phyloP scores from a whole-genome alignment of 2,888 invertebrate species.

The Bellardia pandia region DNA sequence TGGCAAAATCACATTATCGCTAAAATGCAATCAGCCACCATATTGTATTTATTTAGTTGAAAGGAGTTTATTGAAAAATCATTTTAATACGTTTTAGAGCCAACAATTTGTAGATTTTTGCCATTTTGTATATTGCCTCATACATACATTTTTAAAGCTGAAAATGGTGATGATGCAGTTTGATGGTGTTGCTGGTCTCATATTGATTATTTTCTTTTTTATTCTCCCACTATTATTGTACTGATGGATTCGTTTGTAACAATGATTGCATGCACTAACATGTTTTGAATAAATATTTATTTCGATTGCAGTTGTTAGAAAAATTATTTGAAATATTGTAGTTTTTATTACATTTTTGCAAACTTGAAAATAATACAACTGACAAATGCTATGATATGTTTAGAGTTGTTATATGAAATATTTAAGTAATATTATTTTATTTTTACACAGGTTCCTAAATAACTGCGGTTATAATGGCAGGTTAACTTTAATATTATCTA shows the following conservation, averaged over 20 bases:
- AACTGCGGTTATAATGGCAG: neutral
- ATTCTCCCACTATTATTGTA: neutral
- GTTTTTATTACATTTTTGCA: neutral
- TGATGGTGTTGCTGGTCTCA: neutral
- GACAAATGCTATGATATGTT: neutral
- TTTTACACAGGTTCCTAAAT: neutral
- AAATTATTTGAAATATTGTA: neutral
- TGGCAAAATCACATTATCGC: conserved; percentile 60
- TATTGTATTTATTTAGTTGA: conserved; percentile 18
- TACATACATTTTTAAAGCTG: neutral
- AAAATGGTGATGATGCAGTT: neutral
- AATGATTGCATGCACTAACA: conserved; percentile 38
- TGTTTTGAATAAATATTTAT: conserved; percentile 39
- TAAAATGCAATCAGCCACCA: conserved; percentile 35
- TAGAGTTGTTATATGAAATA: neutral
- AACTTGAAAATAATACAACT: neutral
- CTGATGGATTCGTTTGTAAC: conserved; percentile 9
- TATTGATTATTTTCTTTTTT: neutral
- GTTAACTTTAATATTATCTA: too few relatives aligned
- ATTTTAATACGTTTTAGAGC: conserved; percentile 33
- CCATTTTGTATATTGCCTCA: neutral
- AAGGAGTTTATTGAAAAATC: conserved; percentile 41
- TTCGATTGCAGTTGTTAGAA: neutral
- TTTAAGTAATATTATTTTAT: too few relatives aligned
- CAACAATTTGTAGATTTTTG: conserved; percentile 27